Evolutionary conservation across 2,797 vertebrate genomes (phyloP).

Genomic region (Stomatorhinus walkeri): DNA sequence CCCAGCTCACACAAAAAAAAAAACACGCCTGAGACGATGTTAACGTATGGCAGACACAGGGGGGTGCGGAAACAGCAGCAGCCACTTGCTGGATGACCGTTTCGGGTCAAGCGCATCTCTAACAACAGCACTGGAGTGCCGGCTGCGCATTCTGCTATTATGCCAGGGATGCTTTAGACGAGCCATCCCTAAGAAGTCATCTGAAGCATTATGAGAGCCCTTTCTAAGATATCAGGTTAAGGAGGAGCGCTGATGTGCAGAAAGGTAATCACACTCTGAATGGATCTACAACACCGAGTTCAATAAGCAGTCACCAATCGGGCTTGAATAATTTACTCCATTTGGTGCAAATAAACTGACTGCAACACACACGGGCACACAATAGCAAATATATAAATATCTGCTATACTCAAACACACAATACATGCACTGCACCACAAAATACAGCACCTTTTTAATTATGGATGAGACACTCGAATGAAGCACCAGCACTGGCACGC

Average conservation of each 20-base stretch:
- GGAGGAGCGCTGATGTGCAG: not conserved
- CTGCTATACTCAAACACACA: slow-evolving; percentile 58
- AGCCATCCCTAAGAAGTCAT: not conserved
- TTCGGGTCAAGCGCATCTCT: not conserved
- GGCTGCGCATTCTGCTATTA: not conserved
- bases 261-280: not conserved
- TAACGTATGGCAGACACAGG: not conserved
- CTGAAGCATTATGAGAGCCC: not conserved
- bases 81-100: not conserved
- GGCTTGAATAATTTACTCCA: slow-evolving; percentile 22
- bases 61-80: not conserved
- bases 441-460: slow-evolving; percentile 70
- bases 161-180: not conserved
- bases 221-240: not conserved
- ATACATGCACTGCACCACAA: slow-evolving; percentile 57
- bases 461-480: slow-evolving; percentile 67
- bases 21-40: not conserved
- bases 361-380: slow-evolving; percentile 37
- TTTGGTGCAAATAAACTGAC: slow-evolving; percentile 39
- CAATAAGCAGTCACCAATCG: slow-evolving; percentile 7
- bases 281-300: not conserved
- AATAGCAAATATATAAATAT: slow-evolving; percentile 63
- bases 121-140: not conserved
- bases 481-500: slow-evolving; percentile 60
- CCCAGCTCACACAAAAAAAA: not conserved